Evolutionary conservation across 2,888 invertebrate genomes (phyloP).

Genomic region (Cerastis leucographa): DNA sequence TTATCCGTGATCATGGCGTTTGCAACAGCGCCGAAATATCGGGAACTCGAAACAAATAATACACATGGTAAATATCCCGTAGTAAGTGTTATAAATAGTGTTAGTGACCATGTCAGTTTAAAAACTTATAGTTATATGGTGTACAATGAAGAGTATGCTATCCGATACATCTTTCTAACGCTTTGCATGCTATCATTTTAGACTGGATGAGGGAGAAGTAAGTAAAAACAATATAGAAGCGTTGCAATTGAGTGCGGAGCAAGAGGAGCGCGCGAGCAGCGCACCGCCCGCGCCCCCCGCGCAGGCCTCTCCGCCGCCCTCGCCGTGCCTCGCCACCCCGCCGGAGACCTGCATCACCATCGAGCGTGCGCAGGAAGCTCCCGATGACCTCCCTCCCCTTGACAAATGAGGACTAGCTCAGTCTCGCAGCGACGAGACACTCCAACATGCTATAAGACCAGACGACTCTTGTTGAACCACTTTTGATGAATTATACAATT

Average conservation of each 20-base stretch:
- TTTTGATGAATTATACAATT: slow-evolving; percentile 83
- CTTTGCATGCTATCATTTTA: slow-evolving; percentile 52
- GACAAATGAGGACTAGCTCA: slow-evolving; percentile 71
- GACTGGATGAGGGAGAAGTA: slow-evolving; percentile 72
- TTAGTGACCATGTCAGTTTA: no score
- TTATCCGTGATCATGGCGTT: no score
- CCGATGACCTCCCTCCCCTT: slow-evolving; percentile 51
- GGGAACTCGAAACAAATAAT: no score
- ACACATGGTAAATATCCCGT: no score
- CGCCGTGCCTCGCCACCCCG: slow-evolving; percentile 55
- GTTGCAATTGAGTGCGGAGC: slow-evolving; percentile 77
- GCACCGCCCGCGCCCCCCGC: slow-evolving; percentile 74
- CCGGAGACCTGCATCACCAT: slow-evolving; percentile 80
- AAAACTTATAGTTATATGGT: no score
- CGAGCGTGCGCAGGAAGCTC: slow-evolving; percentile 68
- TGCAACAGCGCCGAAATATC: no score
- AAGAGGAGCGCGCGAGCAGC: slow-evolving; percentile 78
- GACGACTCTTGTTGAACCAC: slow-evolving; percentile 71
- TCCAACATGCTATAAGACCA: slow-evolving; percentile 19
- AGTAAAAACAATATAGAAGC: slow-evolving; percentile 79
- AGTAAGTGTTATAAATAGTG: no score
- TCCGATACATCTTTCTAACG: no score
- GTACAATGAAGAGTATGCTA: no score
- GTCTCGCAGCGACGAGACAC: slow-evolving; percentile 57
- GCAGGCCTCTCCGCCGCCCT: slow-evolving; percentile 52